Evolutionary conservation across 1,140 invertebrate species (phyloP), one percentile per base, ranked within the genome.

Genomic region (Atta colombica): DNA sequence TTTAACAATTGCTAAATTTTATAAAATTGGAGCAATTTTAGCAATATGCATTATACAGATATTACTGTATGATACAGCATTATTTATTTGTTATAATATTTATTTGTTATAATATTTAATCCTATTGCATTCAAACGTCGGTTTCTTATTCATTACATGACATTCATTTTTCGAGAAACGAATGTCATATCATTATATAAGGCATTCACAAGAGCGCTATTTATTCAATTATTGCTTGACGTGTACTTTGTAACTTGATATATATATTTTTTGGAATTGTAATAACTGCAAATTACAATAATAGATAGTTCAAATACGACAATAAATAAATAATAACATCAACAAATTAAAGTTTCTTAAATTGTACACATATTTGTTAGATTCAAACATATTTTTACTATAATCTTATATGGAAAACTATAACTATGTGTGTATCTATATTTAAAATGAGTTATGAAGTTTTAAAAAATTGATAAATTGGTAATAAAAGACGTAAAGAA

Each of bases 111-210:
- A 28, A 61, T 31, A 25, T 39, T 39, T 61, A 60, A 25, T 16
- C 0, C 10, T 21, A 25, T 21, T 66, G 7, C 1, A 31, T 49
- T 21, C 10, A 16, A 65, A 55, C 8, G 35, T 0, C 10, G 3
- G 8, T 60, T 45, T 45, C n/a, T 58, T 60, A 18, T 75, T 35
- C 31, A 58, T 74, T 28, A 55, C 28, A 58, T 58, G 72, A 75
- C 16, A n/a, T 66, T 39, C 35, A 39, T 8, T 39, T 39, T 39
- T 66, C 0, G 35, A 51, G 49, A 78, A 66, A 5, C 7, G 0
- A 7, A 65, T 49, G 21, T 53, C 16, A 53, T n/a, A n/a, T 45
- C 2, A 45, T 63, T 78, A 39, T 25, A 61, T 61, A 51, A 51
- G 49, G 2, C 14, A 51, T 51, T 51, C 2, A 51, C 49, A 51